Evolutionary conservation across 2,113 vertebrate species (phyloP).

Genomic region (Sceloporus undulatus): DNA sequence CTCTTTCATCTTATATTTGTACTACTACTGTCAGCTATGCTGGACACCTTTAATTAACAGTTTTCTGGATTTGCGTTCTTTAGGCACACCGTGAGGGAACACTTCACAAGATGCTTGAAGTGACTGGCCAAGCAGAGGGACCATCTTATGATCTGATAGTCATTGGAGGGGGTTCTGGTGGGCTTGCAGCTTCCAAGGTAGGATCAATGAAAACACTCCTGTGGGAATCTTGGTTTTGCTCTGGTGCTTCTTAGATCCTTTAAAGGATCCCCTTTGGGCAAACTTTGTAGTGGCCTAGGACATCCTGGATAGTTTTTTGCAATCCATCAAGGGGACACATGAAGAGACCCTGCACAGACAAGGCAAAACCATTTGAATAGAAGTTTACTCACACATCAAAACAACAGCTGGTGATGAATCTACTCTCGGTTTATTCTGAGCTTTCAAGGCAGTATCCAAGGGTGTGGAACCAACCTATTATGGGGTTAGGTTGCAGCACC

Average conservation of each 20-base stretch:
- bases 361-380: too few relatives aligned
- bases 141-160: constrained; percentile 83
- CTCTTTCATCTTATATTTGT: not conserved
- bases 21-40: not conserved
- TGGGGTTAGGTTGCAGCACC: too few relatives aligned
- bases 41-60: constrained; percentile 23
- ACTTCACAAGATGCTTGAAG: constrained; percentile 57
- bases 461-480: too few relatives aligned
- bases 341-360: too few relatives aligned
- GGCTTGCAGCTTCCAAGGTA: constrained; percentile 86
- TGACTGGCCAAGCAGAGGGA: constrained; percentile 12
- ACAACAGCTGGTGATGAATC: too few relatives aligned
- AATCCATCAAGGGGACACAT: not conserved
- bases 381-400: too few relatives aligned
- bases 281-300: not conserved
- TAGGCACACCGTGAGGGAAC: constrained; percentile 65
- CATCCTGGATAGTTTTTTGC: not conserved
- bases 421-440: too few relatives aligned
- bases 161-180: constrained; percentile 85
- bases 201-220: constrained; percentile 10
- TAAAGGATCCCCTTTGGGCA: not conserved
- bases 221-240: not conserved
- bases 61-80: constrained; percentile 42
- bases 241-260: not conserved
- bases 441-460: too few relatives aligned